These are phyloP conservation scores for Sardinella longiceps DNA, from an alignment of 2,797 vertebrate species.

Conservation along the genomic window DNA sequence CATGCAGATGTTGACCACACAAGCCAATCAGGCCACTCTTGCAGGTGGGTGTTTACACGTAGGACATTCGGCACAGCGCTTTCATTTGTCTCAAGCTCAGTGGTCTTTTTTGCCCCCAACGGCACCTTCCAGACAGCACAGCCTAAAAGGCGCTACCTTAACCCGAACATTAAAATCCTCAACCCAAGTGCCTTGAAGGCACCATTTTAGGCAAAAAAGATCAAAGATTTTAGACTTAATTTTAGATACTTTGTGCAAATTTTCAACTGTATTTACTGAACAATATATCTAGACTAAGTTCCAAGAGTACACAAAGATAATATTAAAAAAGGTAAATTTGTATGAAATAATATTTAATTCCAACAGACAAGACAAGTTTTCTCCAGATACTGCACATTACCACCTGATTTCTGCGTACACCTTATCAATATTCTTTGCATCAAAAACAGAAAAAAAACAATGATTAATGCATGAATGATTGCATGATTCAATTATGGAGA, in stretches of 20 bases:
- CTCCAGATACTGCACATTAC: conserved; percentile 15
- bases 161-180: no score
- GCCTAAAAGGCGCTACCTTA: no score
- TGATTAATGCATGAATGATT: not conserved
- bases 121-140: no score
- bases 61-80: not conserved
- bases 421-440: not conserved
- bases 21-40: not conserved
- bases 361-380: conserved; percentile 22
- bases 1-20: conserved; percentile 40
- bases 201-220: no score
- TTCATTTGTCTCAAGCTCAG: no score
- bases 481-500: conserved; percentile 10
- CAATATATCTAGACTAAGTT: not conserved
- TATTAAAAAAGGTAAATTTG: not conserved
- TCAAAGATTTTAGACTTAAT: no score
- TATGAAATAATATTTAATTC: conserved; percentile 22
- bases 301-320: not conserved
- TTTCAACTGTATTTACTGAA: not conserved
- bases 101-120: no score
- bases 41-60: not conserved
- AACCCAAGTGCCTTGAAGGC: no score
- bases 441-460: not conserved
- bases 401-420: not conserved
- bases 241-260: no score